These are phyloP conservation scores for Rhea pennata DNA, from an alignment of 2,113 vertebrate genomes.

Conservation along the genomic window DNA sequence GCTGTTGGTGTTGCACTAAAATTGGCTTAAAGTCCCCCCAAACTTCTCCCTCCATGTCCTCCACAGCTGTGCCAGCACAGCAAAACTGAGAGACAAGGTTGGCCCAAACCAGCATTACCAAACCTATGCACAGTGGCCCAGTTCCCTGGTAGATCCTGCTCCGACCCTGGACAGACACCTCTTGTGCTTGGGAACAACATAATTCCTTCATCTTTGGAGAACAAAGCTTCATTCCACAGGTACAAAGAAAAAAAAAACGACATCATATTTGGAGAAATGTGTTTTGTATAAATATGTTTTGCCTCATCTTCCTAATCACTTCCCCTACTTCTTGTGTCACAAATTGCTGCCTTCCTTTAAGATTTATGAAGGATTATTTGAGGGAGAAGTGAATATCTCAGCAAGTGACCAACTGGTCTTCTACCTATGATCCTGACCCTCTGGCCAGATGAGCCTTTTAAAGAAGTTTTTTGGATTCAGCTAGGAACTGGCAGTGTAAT, in stretches of 20 bases:
- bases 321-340: not conserved
- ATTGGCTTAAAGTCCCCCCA: not conserved
- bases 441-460: slow-evolving; percentile 20
- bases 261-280: not conserved
- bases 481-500: slow-evolving; percentile 17
- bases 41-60: not conserved
- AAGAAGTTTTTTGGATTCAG: slow-evolving; percentile 19
- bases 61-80: not conserved
- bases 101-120: not conserved
- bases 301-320: not conserved
- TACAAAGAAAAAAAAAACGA: not conserved
- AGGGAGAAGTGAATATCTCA: slow-evolving; percentile 14
- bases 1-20: not conserved
- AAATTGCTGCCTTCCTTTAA: not conserved
- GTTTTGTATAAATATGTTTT: not conserved
- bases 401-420: slow-evolving; percentile 34
- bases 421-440: slow-evolving; percentile 11
- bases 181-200: rapidly evolving
- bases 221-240: not conserved
- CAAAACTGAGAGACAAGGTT: not conserved
- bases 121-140: rapidly evolving
- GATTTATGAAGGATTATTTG: slow-evolving; percentile 53
- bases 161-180: not conserved
- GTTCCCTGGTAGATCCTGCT: not conserved
- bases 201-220: not conserved